phyloP scores from a whole-genome alignment of 2,888 invertebrate species.

The Dynastes maya region DNA sequence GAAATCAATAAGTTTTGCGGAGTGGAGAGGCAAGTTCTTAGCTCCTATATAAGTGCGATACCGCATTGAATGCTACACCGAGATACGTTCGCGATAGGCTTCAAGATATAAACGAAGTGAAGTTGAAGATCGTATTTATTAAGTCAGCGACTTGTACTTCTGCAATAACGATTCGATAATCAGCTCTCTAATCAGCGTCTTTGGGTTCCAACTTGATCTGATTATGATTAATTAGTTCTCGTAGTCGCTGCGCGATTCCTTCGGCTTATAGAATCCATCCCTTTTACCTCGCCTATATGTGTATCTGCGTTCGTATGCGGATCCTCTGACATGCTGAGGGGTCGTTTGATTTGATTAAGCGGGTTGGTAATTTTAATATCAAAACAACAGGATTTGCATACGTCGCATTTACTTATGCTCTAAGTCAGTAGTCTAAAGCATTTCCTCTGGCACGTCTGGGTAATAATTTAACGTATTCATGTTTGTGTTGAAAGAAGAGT shows the following conservation, averaged over 20 bases:
- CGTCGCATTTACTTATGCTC: slow-evolving; percentile 6
- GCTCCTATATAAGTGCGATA: neutral
- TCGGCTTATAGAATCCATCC: slow-evolving; percentile 14
- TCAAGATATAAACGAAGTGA: slow-evolving; percentile 5
- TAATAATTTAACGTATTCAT: too few relatives aligned
- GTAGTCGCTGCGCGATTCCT: slow-evolving; percentile 28
- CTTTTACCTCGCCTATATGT: neutral
- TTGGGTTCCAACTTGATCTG: slow-evolving; percentile 40
- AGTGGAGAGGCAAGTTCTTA: neutral
- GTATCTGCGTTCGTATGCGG: neutral
- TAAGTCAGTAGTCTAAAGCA: neutral
- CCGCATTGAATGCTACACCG: slow-evolving; percentile 11
- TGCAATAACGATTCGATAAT: slow-evolving; percentile 41
- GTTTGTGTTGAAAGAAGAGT: too few relatives aligned
- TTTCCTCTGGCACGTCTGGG: neutral
- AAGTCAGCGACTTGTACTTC: slow-evolving; percentile 12
- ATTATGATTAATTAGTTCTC: slow-evolving; percentile 49
- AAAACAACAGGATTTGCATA: slow-evolving; percentile 39
- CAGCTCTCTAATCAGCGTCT: slow-evolving; percentile 44
- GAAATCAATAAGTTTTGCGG: slow-evolving; percentile 28
- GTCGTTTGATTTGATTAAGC: slow-evolving; percentile 41
- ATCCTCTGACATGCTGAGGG: slow-evolving; percentile 30
- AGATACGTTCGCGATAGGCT: neutral
- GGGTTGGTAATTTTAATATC: slow-evolving; percentile 41
- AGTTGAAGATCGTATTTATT: slow-evolving; percentile 10